phyloP scores from a whole-genome alignment of 2,797 vertebrate genomes.

The Sylvilagus floridanus region DNA sequence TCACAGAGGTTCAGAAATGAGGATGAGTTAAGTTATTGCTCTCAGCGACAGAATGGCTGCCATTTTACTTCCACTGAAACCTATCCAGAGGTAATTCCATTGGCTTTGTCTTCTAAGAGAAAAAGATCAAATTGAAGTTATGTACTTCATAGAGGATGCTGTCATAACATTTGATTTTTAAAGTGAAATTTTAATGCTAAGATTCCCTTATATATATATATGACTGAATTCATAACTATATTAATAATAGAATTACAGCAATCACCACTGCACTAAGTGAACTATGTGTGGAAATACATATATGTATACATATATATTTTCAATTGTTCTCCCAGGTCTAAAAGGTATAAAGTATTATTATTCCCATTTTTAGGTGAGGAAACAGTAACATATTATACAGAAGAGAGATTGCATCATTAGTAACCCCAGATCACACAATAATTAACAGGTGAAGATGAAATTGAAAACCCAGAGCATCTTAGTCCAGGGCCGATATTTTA shows the following conservation, averaged over 20 bases:
- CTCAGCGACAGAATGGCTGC: not conserved
- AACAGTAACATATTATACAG: not conserved
- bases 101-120: not conserved
- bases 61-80: conserved; percentile 12
- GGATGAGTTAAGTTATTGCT: not conserved
- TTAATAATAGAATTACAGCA: not conserved
- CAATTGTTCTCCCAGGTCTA: not conserved
- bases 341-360: not conserved
- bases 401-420: not conserved
- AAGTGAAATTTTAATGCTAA: conserved; percentile 13
- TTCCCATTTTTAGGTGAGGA: not conserved
- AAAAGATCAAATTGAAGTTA: not conserved
- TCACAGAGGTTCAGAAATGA: not conserved
- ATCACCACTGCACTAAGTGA: not conserved
- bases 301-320: not conserved
- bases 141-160: not conserved
- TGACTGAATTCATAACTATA: not conserved
- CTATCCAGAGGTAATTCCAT: not conserved
- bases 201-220: not conserved
- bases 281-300: not conserved
- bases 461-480: not conserved
- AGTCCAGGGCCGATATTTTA: not conserved
- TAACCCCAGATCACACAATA: not conserved
- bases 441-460: not conserved
- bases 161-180: not conserved